Evolutionary conservation across 1,140 invertebrate genomes (phyloP).

Genomic region (Drosophila bocqueti): DNA sequence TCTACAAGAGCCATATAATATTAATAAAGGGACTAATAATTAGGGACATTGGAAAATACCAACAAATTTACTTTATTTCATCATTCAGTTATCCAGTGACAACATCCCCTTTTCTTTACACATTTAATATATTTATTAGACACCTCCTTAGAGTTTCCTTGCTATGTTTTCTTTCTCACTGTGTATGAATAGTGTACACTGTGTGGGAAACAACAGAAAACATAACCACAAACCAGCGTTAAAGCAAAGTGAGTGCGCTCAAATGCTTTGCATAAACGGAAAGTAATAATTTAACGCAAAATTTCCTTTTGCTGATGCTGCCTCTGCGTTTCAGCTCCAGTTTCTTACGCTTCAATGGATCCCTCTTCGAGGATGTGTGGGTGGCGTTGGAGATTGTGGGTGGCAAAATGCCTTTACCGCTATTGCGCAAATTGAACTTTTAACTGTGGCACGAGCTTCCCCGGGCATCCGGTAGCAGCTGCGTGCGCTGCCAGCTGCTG

Average conservation of each 20-base stretch:
- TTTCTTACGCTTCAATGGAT: constrained; percentile 79
- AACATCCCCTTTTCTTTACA: too few relatives aligned
- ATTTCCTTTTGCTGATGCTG: constrained; percentile 79
- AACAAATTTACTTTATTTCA: too few relatives aligned
- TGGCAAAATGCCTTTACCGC: constrained; percentile 63
- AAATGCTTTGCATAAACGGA: constrained; percentile 84
- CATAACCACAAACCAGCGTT: constrained; percentile 56
- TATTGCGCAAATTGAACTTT: constrained; percentile 81
- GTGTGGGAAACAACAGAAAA: constrained; percentile 52
- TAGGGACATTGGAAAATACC: too few relatives aligned
- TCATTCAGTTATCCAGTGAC: too few relatives aligned
- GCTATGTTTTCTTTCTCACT: neutral
- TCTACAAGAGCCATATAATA: neutral
- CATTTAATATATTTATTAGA: too few relatives aligned
- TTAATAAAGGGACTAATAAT: neutral
- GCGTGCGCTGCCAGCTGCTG: constrained; percentile 59
- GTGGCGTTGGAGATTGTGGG: constrained; percentile 20
- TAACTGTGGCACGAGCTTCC: constrained; percentile 79
- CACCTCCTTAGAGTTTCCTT: too few relatives aligned
- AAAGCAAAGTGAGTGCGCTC: constrained; percentile 74
- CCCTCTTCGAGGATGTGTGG: constrained; percentile 23
- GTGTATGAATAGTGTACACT: constrained; percentile 6
- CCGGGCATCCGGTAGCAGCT: constrained; percentile 78
- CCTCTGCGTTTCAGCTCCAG: constrained; percentile 55
- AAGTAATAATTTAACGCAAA: constrained; percentile 85